These are phyloP conservation scores for Falco naumanni DNA, from an alignment of 2,797 vertebrate species.

Conservation along the genomic window DNA sequence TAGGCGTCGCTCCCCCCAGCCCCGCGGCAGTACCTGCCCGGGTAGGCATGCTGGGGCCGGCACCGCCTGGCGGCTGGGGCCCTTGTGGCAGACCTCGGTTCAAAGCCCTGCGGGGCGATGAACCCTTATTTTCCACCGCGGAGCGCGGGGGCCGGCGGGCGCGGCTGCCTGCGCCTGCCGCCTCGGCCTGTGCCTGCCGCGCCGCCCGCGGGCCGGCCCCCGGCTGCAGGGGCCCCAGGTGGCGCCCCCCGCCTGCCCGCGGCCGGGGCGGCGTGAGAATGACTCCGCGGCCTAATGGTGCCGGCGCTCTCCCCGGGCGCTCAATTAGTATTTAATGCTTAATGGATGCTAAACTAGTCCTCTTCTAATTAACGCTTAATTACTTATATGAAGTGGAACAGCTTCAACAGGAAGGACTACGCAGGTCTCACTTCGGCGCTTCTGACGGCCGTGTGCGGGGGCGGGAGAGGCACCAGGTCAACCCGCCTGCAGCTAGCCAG, in stretches of 20 bases:
- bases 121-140: not conserved
- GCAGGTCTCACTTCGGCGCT: not conserved
- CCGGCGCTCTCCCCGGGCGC: conserved; percentile 19
- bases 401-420: conserved; percentile 54
- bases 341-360: conserved; percentile 36
- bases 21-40: not conserved
- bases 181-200: not conserved
- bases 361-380: conserved; percentile 68
- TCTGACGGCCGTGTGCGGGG: not conserved
- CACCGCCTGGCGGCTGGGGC: not conserved
- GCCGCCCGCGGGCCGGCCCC: not conserved
- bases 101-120: not conserved
- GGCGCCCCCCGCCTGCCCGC: not conserved
- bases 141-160: not conserved
- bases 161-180: not conserved
- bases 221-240: not conserved
- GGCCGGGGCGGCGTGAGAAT: conserved; percentile 2
- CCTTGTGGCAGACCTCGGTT: not conserved
- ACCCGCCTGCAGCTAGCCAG: not conserved
- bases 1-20: not conserved
- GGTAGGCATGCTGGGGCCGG: not conserved
- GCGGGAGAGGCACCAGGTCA: conserved; percentile 21
- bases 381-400: conserved; percentile 29
- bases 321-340: conserved; percentile 65
- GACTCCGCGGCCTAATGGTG: conserved; percentile 8